These are phyloP conservation scores for Argyra leucocephala DNA, from an alignment of 2,888 invertebrate species.

Conservation along the genomic window DNA sequence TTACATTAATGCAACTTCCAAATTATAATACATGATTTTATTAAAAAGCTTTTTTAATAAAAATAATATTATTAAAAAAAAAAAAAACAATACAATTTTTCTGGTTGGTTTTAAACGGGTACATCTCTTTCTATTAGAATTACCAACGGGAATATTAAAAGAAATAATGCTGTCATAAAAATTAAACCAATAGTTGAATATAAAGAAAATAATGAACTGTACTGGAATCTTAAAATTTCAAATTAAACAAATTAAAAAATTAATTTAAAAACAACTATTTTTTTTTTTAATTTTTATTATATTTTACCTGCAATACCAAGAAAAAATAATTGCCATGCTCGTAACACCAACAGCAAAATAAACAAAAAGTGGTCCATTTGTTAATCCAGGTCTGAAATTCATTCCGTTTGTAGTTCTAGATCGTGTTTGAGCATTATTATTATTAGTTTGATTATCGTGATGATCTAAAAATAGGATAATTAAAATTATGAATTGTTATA, in stretches of 20 bases:
- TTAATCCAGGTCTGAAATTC: slow-evolving; percentile 18
- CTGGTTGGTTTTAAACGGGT: neutral
- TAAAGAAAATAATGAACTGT: slow-evolving; percentile 47
- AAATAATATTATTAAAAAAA: neutral
- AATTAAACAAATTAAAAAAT: neutral
- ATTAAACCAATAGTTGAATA: slow-evolving; percentile 29
- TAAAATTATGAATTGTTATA: slow-evolving; percentile 14
- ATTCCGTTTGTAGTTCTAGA: slow-evolving; percentile 21
- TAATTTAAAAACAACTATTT: slow-evolving; percentile 11
- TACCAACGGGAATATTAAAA: slow-evolving; percentile 27
- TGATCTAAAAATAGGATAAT: slow-evolving; percentile 11
- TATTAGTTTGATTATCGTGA: slow-evolving; percentile 15
- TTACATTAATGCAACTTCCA: too few species aligned
- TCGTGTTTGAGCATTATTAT: slow-evolving; percentile 15
- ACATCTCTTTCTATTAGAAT: slow-evolving; percentile 25
- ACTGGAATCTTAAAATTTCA: slow-evolving; percentile 44
- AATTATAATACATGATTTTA: neutral
- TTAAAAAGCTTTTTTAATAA: neutral
- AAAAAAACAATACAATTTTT: neutral
- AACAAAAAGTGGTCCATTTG: slow-evolving; percentile 22
- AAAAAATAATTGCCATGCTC: slow-evolving; percentile 25
- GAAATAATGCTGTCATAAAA: slow-evolving; percentile 27
- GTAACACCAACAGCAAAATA: slow-evolving; percentile 26
- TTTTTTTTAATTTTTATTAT: neutral
- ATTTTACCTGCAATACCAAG: slow-evolving; percentile 31